Conservation (phyloP, 2,797 vertebrate species). For the Xenops minutus region DNA sequence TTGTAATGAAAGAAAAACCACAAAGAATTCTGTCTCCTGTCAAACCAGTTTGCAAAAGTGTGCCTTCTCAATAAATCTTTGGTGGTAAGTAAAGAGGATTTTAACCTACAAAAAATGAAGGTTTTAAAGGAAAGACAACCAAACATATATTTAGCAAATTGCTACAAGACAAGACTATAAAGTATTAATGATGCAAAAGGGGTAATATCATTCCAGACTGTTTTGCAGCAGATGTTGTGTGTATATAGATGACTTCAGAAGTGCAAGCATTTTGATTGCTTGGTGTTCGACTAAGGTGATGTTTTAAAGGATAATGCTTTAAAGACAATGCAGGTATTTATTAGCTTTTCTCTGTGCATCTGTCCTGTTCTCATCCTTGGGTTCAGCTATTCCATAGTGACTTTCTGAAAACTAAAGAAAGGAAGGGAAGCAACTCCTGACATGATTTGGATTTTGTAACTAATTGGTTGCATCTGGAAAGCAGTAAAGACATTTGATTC, state of each 20-base stretch:
- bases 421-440: not conserved
- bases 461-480: not conserved
- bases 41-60: not conserved
- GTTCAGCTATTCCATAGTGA: not conserved
- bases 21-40: not conserved
- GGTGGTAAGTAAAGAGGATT: not conserved
- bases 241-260: not conserved
- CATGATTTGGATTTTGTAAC: not conserved
- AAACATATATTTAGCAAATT: not conserved
- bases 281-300: not conserved
- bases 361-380: not conserved
- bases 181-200: not conserved
- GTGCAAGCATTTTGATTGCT: not conserved
- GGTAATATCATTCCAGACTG: no score
- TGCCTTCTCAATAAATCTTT: not conserved
- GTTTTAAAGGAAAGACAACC: not conserved
- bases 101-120: not conserved
- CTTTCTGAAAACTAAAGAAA: not conserved
- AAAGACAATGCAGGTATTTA: not conserved
- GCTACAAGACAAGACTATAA: not conserved
- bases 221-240: not conserved
- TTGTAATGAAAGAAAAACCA: not conserved
- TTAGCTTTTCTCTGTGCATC: not conserved
- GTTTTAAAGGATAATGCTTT: not conserved
- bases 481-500: not conserved